Evolutionary conservation across 1,140 invertebrate genomes (phyloP).

Genomic region (Hypothenemus hampei): DNA sequence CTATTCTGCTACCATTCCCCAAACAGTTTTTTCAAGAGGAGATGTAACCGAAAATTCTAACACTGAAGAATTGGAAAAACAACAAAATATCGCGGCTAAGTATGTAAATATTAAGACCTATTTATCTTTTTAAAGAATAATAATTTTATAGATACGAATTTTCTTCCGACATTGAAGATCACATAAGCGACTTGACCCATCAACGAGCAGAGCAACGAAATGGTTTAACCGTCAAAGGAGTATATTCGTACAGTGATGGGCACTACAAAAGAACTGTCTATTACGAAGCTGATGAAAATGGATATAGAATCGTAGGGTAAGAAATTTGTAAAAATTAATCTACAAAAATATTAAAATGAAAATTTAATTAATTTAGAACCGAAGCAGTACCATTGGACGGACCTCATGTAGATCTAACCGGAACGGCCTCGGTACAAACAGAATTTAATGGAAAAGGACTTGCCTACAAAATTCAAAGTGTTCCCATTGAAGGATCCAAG

Average conservation of each 20-base stretch:
- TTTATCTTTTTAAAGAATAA: background rate
- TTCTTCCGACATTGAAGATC: constrained; percentile 47
- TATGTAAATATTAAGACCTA: background rate
- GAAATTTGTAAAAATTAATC: constrained; percentile 15
- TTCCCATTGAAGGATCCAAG: constrained; percentile 36
- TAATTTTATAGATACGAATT: constrained; percentile 47
- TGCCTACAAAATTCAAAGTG: constrained; percentile 40
- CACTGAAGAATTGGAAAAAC: constrained; percentile 30
- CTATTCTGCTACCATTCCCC: constrained; percentile 7
- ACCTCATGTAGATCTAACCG: constrained; percentile 47
- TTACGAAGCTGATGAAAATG: constrained; percentile 56
- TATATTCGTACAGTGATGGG: constrained; percentile 56
- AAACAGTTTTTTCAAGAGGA: background rate
- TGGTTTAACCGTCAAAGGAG: constrained; percentile 48
- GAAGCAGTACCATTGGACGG: constrained; percentile 46
- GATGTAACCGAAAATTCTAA: constrained; percentile 3
- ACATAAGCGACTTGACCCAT: constrained; percentile 50
- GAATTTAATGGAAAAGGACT: constrained; percentile 41
- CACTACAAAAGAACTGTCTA: constrained; percentile 50
- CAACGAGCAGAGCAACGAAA: constrained; percentile 50
- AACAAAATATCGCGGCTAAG: constrained; percentile 34
- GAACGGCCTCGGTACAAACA: constrained; percentile 47
- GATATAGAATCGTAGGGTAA: constrained; percentile 53
- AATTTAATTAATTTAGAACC: constrained; percentile 12
- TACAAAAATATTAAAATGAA: background rate